Percentiles rank a stretch among this genome's conserved stretches.
These are phyloP conservation scores for Bombus confusus DNA, from an alignment of 1,140 invertebrate genomes.

Conservation along the genomic window DNA sequence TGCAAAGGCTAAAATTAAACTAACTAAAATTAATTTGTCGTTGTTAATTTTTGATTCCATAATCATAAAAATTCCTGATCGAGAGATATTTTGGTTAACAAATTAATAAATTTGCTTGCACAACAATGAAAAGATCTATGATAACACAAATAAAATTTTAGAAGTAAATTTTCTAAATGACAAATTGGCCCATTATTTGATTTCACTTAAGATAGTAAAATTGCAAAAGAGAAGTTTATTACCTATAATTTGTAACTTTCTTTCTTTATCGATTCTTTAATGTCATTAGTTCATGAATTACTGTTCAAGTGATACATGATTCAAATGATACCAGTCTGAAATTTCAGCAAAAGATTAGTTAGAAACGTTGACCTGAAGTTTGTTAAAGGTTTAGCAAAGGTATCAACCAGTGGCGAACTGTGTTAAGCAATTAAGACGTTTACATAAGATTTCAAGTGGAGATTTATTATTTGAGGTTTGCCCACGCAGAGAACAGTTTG, in stretches of 20 bases:
- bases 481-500: background rate
- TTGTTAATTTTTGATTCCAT: no score
- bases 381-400: background rate
- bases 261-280: background rate
- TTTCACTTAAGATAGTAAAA: background rate
- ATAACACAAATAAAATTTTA: background rate
- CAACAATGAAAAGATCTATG: background rate
- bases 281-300: no score
- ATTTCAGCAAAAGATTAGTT: no score
- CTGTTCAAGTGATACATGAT: no score
- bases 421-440: conserved; percentile 7
- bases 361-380: background rate
- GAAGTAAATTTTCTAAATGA: background rate
- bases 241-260: background rate
- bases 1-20: no score
- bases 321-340: no score
- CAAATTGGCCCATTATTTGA: background rate
- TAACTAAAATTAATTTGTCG: no score
- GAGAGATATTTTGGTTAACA: background rate
- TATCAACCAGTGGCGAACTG: background rate
- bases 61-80: background rate
- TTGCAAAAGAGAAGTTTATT: background rate
- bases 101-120: no score
- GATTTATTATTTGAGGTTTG: conserved; percentile 8
- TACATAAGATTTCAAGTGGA: background rate